Evolutionary conservation across 2,113 vertebrate genomes (phyloP).

Genomic region (Sphyrna mokarran): DNA sequence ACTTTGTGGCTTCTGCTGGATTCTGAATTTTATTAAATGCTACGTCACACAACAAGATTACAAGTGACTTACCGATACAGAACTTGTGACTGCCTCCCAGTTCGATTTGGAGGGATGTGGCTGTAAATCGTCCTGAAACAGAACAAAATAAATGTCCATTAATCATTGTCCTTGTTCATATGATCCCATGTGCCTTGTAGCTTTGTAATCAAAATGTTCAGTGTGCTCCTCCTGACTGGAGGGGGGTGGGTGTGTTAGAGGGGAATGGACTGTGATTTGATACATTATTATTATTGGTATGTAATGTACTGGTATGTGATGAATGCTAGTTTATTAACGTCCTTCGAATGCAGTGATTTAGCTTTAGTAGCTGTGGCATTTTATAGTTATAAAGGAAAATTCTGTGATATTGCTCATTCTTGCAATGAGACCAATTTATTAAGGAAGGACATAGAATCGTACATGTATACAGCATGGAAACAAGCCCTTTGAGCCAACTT

Average conservation of each 20-base stretch:
- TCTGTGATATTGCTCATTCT: neutral
- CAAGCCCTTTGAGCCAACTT: too few relatives aligned
- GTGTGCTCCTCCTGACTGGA: neutral
- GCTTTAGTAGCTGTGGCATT: neutral
- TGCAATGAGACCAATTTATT: neutral
- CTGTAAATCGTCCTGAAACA: slow-evolving; percentile 65
- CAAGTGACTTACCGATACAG: slow-evolving; percentile 64
- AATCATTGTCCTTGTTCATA: slow-evolving; percentile 45
- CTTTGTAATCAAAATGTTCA: neutral
- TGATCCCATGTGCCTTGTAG: neutral
- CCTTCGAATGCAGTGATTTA: neutral
- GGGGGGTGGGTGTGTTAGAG: too few relatives aligned
- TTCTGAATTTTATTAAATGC: neutral
- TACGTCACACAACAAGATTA: slow-evolving; percentile 24
- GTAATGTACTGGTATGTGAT: too few relatives aligned
- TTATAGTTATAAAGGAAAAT: neutral
- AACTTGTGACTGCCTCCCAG: slow-evolving; percentile 72
- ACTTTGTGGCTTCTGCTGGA: neutral
- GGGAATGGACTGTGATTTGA: neutral
- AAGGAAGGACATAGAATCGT: neutral
- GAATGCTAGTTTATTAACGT: neutral
- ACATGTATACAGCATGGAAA: too few relatives aligned
- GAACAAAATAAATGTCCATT: slow-evolving; percentile 42
- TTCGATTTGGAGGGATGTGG: slow-evolving; percentile 63
- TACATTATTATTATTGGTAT: too few relatives aligned